phyloP scores from a whole-genome alignment of 2,113 vertebrate species.

The Lepus americanus region DNA sequence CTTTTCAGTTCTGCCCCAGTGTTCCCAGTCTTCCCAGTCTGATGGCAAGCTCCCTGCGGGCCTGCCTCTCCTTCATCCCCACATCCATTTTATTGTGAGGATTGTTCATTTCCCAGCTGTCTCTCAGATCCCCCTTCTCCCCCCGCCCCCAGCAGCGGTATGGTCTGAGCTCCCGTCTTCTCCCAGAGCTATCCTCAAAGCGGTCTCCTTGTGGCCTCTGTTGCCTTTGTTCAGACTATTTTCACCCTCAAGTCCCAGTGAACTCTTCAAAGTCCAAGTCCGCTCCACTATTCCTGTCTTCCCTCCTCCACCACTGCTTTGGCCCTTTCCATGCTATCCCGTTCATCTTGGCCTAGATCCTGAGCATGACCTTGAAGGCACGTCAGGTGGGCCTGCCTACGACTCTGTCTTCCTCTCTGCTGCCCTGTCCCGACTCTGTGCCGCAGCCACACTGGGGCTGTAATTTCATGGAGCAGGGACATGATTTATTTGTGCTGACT shows the following conservation, averaged over 20 bases:
- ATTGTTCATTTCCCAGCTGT: background rate
- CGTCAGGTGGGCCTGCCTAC: background rate
- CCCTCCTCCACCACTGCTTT: background rate
- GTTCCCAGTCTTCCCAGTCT: background rate
- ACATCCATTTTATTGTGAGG: background rate
- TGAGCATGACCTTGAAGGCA: background rate
- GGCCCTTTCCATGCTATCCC: background rate
- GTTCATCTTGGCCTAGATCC: background rate
- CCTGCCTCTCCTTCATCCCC: background rate
- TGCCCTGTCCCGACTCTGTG: background rate
- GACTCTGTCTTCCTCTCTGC: background rate
- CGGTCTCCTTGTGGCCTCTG: background rate
- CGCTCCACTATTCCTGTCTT: background rate
- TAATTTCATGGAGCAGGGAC: background rate
- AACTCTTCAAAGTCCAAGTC: background rate
- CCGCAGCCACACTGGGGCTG: background rate
- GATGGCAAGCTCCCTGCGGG: background rate
- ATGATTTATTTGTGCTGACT: slow-evolving; percentile 29
- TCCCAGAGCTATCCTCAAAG: background rate
- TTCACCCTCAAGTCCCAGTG: background rate
- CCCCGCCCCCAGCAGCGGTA: background rate
- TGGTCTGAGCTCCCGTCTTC: background rate
- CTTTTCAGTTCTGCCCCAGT: background rate
- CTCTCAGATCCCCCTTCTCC: background rate
- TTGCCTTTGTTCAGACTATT: background rate